Percentiles rank a stretch among this genome's conserved stretches.
These are phyloP conservation scores for Morone saxatilis DNA, from an alignment of 2,113 vertebrate genomes.

Conservation along the genomic window DNA sequence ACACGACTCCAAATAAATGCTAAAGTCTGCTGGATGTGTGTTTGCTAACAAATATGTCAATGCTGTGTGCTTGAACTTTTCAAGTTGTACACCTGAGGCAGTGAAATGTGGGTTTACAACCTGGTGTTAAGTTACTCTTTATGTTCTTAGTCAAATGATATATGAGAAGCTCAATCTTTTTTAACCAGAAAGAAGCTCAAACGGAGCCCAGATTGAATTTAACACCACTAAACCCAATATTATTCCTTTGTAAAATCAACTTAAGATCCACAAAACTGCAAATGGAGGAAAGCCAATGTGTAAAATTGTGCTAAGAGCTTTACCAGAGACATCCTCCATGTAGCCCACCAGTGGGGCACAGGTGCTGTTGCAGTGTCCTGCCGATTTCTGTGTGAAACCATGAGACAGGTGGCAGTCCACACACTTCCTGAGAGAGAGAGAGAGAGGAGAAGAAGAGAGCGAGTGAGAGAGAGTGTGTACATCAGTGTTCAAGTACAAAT, in stretches of 20 bases:
- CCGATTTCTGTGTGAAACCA: conserved; percentile 80
- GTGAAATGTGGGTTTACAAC: background rate
- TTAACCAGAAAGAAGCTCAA: background rate
- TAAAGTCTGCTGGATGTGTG: background rate
- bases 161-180: background rate
- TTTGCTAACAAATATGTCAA: background rate
- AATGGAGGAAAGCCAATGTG: background rate
- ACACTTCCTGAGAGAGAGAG: conserved; percentile 87
- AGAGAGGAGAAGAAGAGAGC: conserved; percentile 36
- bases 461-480: background rate
- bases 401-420: conserved; percentile 88
- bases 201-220: background rate
- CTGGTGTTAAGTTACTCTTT: background rate
- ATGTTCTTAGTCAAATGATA: background rate
- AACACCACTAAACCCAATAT: background rate
- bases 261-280: background rate
- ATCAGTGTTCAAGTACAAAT: background rate
- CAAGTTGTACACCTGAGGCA: background rate
- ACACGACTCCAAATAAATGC: background rate
- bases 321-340: conserved; percentile 87
- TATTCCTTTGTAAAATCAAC: background rate
- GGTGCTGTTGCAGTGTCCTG: conserved; percentile 86
- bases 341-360: conserved; percentile 87
- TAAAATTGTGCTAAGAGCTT: background rate
- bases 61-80: background rate